Base-by-base conservation (phyloP, 2,797 vertebrate species). In the Eutrigla gurnardus region DNA sequence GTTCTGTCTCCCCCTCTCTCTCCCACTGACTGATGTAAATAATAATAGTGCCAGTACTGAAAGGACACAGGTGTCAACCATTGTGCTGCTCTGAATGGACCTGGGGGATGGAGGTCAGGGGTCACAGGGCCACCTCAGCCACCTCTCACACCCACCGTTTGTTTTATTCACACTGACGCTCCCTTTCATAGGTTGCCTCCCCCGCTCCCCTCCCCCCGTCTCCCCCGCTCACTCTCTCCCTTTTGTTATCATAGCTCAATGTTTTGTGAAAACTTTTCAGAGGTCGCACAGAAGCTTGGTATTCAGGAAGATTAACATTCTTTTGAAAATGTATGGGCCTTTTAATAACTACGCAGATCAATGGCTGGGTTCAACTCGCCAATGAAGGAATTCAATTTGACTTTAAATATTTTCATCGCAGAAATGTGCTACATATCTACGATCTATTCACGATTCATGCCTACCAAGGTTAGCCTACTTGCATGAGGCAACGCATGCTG, bases 61-160 rank as follows among this genome's bases (percentile, higher is more conserved):
- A 95, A 95, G 92, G 91, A 94, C 95, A 93, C 94, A 95, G 95
- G 94, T 95, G 95, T 95, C 92, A 82, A 82, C 93, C 93, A 95
- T 95, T 95, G 94, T 95, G 84, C 61, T n/a, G 71, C 80, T 75
- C 78, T 93, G 92, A 94, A 93, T 94, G 90, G 92, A 86, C 88
- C 80, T 82, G 81, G 82, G 88, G 83, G 82, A 85, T 80, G 72
- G 75, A 85, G 89, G 92, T 92, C 91, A 92, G 78, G 77, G 92
- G 88, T 91, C 87, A 83, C 73, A 85, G 73, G 82, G 86, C 88
- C 87, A 85, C 80, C 86, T 91, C 88, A 83, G 76, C 83, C 87
- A 86, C 89, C 88, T 80, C 87, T 86, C 74, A 92, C 91, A 90
- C 84, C 87, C 86, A 91, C 88, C 71, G 67, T 90, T 91, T 89